Percentiles rank a stretch among this genome's conserved stretches.
Evolutionary conservation across 2,113 vertebrate genomes (phyloP).

Genomic region (Chauna torquata): DNA sequence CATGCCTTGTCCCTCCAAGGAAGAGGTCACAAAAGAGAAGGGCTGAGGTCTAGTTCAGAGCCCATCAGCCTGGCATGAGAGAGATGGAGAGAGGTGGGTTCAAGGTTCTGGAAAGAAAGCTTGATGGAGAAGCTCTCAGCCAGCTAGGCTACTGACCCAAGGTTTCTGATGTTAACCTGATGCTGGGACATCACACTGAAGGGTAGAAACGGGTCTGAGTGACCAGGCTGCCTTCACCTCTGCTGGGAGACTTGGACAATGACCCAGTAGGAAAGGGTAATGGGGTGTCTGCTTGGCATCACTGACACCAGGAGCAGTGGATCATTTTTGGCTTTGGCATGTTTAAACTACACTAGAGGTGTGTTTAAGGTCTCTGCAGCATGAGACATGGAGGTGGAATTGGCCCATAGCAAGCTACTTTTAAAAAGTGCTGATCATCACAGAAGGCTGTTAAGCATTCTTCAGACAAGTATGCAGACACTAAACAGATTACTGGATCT

Average conservation of each 20-base stretch:
- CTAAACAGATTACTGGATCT: neutral
- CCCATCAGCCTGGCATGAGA: neutral
- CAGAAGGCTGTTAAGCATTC: neutral
- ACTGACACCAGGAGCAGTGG: neutral
- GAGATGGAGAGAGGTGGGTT: neutral
- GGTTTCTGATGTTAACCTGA: neutral
- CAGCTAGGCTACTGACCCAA: neutral
- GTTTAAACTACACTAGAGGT: neutral
- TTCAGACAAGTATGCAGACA: conserved; percentile 23
- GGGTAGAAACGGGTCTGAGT: neutral
- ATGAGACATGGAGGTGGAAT: neutral
- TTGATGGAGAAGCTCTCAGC: neutral
- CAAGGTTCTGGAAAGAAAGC: neutral
- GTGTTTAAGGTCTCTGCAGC: neutral
- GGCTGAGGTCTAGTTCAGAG: neutral
- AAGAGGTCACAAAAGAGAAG: neutral
- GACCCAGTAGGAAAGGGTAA: neutral
- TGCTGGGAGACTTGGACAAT: neutral
- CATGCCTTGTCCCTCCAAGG: neutral
- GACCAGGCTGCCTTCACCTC: neutral
- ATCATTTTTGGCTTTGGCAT: neutral
- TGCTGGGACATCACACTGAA: neutral
- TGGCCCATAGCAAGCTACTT: neutral
- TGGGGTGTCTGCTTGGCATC: neutral
- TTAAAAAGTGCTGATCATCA: neutral